Base-by-base conservation (phyloP, 1,140 invertebrate genomes). In the Drosophila suzukii region DNA sequence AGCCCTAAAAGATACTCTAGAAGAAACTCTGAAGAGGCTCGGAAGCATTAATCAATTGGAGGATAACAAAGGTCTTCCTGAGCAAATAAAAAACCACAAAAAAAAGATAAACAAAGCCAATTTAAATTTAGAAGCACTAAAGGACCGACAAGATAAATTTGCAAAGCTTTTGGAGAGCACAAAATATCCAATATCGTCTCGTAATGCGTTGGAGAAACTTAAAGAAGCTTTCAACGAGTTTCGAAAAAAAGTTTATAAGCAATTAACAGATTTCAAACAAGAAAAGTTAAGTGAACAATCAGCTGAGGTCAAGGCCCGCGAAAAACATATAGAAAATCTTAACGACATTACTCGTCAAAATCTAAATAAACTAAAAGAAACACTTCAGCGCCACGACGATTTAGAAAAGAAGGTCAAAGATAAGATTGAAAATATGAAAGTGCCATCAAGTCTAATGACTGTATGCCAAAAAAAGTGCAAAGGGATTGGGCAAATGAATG, bases 331-430 rank as follows among this genome's bases (percentile, higher is more conserved):
- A 20, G 51, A 75, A 4, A 41, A 56, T 20, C 11, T 36, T 0
- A 36, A 34, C 32, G 32, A 20, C 17, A 12, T 11, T 6, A 13
- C 39, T 10, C 17, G n/a, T 7, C 20, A 65, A 4, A 8, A 44
- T 24, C 8, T 66, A 15, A 30, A 6, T 38, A 27, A 2, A 59
- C 53, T 71, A 24, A 44, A 4, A 17, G 27, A n/a, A 75, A 38
- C n/a, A 6, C 38, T 4, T 8, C 24, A 47, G 17, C 60, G 30
- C 0, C 30, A 65, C 0, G 38, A 47, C 0, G 44, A 72, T 1
- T 20, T 81, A 8, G 39, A 80, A 24, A 43, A 58, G 1, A 27
- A 38, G 3, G 17, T 75, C 4, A 44, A 72, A 17, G 32, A 71
- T 4, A 32, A 53, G 4, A 8, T 66, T 4, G 4, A 44, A 11